phyloP scores from a whole-genome alignment of 2,797 vertebrate genomes.

The Philypnodon macrostomus region DNA sequence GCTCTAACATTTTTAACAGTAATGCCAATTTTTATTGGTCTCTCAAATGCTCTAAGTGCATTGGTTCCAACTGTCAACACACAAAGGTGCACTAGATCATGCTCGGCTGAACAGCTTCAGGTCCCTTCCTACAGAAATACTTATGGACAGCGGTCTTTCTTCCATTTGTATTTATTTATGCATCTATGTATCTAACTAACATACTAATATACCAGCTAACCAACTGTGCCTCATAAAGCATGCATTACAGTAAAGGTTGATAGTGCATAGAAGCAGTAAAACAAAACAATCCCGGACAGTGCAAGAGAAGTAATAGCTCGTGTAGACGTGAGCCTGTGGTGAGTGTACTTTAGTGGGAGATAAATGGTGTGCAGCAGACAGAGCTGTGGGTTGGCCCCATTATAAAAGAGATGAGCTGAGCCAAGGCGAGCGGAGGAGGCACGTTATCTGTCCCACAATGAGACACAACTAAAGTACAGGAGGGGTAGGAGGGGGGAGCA shows the following conservation, averaged over 20 bases:
- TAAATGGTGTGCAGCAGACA: constrained; percentile 48
- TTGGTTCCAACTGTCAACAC: no score
- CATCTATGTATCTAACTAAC: no score
- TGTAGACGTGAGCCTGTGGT: constrained; percentile 22
- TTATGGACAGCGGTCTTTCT: no score
- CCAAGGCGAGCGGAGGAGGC: constrained; percentile 50
- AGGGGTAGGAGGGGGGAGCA: constrained; percentile 37
- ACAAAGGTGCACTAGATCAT: no score
- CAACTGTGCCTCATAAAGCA: neutral
- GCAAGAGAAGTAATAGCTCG: neutral
- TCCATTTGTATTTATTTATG: no score
- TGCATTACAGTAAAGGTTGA: neutral
- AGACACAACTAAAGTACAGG: constrained; percentile 46
- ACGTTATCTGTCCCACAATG: constrained; percentile 47
- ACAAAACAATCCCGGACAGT: constrained; percentile 14
- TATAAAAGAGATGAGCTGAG: constrained; percentile 39
- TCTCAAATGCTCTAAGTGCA: no score
- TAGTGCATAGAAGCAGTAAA: constrained; percentile 18
- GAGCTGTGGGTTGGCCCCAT: constrained; percentile 45
- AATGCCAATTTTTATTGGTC: no score
- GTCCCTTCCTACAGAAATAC: no score
- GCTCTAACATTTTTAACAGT: no score
- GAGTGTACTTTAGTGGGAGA: constrained; percentile 41
- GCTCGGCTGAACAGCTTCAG: no score
- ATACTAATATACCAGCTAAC: no score